Evolutionary conservation across 1,140 invertebrate species (phyloP).

Genomic region (Rhagoletis pomonella): DNA sequence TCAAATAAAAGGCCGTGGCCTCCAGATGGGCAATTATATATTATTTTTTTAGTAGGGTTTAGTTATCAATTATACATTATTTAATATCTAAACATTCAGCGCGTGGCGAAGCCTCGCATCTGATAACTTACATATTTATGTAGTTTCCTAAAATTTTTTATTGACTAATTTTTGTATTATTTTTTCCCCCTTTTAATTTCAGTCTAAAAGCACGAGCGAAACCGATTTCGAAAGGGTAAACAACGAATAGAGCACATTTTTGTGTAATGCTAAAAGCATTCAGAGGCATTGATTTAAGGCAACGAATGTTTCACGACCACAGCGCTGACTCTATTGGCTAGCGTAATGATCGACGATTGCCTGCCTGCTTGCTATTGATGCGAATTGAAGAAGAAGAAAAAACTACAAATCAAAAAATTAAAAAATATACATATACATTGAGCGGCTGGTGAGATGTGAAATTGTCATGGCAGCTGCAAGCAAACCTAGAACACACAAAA

Average conservation of each 20-base stretch:
- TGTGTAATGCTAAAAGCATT: slow-evolving; percentile 10
- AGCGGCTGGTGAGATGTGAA: not conserved
- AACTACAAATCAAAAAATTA: not conserved
- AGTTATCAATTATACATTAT: too few species aligned
- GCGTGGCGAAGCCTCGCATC: too few species aligned
- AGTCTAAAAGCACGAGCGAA: not conserved
- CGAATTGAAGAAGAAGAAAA: not conserved
- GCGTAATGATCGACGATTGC: not conserved
- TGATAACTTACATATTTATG: too few species aligned
- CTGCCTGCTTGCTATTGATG: not conserved
- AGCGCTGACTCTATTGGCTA: not conserved
- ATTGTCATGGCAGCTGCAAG: not conserved
- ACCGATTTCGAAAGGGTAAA: not conserved
- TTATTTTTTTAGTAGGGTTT: too few species aligned
- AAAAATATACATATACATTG: not conserved
- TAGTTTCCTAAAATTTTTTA: not conserved
- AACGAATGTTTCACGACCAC: not conserved
- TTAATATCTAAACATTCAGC: too few species aligned
- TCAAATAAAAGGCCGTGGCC: too few species aligned
- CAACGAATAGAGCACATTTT: not conserved
- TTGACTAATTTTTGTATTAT: not conserved
- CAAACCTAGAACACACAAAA: not conserved
- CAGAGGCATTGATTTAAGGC: slow-evolving; percentile 42
- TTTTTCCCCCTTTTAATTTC: not conserved
- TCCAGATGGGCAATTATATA: too few species aligned